Conservation (phyloP, 2,113 vertebrate species). For the Tautogolabrus adspersus region DNA sequence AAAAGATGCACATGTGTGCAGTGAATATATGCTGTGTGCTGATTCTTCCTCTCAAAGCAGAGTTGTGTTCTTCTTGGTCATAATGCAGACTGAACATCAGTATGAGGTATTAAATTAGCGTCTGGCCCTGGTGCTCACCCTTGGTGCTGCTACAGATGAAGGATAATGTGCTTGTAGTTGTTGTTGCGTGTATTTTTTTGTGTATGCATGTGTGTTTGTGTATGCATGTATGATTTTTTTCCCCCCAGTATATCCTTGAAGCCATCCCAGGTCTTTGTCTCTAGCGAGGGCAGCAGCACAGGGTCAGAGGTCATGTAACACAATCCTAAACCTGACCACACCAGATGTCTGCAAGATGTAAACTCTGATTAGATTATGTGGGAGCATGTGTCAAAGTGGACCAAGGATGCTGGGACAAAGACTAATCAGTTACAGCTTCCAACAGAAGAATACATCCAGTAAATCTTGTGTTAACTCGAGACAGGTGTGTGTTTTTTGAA, state of each 20-base stretch:
- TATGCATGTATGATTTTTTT: conserved; percentile 22
- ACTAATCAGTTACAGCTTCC: neutral
- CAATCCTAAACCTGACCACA: conserved; percentile 38
- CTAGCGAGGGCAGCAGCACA: neutral
- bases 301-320: conserved; percentile 45
- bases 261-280: neutral
- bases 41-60: neutral
- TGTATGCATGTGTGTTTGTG: neutral
- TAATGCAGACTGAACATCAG: conserved; percentile 18
- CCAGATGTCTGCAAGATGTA: conserved; percentile 39
- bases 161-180: neutral
- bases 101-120: conserved; percentile 1
- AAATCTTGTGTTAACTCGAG: neutral
- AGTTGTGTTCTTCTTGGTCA: neutral
- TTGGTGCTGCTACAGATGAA: neutral
- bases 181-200: neutral
- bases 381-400: neutral
- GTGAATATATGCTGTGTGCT: neutral
- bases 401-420: neutral
- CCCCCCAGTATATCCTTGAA: conserved; percentile 7
- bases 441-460: neutral
- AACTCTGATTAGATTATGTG: conserved; percentile 32
- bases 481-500: too few species aligned
- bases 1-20: neutral
- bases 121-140: neutral